Evolutionary conservation across 2,797 vertebrate species (phyloP).

Genomic region (Enteromius trimaculatus): DNA sequence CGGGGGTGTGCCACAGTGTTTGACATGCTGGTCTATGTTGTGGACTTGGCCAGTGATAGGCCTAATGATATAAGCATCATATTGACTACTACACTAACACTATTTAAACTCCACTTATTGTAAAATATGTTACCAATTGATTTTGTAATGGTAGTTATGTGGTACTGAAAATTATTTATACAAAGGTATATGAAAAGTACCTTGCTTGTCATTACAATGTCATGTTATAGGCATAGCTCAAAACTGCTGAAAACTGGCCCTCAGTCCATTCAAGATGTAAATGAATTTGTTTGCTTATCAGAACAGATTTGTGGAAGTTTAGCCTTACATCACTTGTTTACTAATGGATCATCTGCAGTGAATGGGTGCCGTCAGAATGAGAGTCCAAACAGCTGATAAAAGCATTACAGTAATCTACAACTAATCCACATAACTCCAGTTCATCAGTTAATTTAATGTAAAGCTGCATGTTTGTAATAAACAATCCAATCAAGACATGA

Average conservation of each 20-base stretch:
- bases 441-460: background rate
- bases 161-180: background rate
- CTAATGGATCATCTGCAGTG: background rate
- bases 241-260: background rate
- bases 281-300: constrained; percentile 1
- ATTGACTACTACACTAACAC: background rate
- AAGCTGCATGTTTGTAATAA: background rate
- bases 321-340: background rate
- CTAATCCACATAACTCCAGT: background rate
- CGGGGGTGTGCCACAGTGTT: background rate
- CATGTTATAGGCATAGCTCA: background rate
- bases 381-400: background rate
- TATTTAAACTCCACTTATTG: background rate
- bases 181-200: background rate
- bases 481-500: background rate
- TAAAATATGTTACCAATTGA: background rate
- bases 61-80: background rate
- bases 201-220: background rate
- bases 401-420: background rate
- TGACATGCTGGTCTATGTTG: background rate
- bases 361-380: background rate
- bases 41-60: background rate
- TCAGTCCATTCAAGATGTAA: background rate
- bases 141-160: background rate
- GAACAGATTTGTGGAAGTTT: background rate